Evolutionary conservation across 30 jellyfish, hydroid and myxozoan species (phyloP), one percentile per base, ranked within the genome.

Genomic region (Pseudorhiza aurosa): DNA sequence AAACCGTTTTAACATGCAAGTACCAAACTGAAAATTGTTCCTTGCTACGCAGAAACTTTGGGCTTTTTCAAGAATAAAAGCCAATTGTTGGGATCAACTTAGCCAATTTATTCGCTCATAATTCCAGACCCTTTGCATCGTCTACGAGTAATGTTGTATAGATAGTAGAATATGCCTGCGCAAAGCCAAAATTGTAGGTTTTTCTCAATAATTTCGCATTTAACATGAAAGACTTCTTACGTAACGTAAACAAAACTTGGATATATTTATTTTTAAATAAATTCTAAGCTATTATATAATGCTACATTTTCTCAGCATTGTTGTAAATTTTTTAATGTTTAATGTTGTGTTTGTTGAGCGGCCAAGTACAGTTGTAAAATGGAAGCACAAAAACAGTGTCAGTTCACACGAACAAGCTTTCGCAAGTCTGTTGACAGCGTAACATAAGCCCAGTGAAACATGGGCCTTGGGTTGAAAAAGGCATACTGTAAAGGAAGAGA

Each of bases 271-370:
- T 73, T 47, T 73, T 19, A 73, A 73, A 73, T 65, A 73, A 42
- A 65, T 73, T 55, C 86, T 56, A 53, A 53, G 86, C 86, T 73
- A 39, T 73, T 59, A 39, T 57, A 39, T 50, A 39, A 73, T 73
- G 86, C 86, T 73, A 55, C 72, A 32, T 50, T 73, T 30, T 36
- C 86, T 57, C 68, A 73, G 86, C 86, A 73, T 73, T 73, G 29
- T 32, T 73, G 86, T 73, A 73, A 50, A 73, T 73, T 73, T 73
- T 73, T 73, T 73, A 73, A 47, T 57, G 86, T 73, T 53, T 56
- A 39, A 73, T 73, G 86, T 51, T 73, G 86, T 73, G 86, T 73
- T 73, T 53, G 86, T 73, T 45, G 55, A 56, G 65, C 74, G 75
- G 68, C 68, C 35, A 73, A 42, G 22, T 45, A 45, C 35, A 24